These are phyloP conservation scores for Podarcis siculus DNA, from an alignment of 2,797 vertebrate genomes.

Conservation along the genomic window DNA sequence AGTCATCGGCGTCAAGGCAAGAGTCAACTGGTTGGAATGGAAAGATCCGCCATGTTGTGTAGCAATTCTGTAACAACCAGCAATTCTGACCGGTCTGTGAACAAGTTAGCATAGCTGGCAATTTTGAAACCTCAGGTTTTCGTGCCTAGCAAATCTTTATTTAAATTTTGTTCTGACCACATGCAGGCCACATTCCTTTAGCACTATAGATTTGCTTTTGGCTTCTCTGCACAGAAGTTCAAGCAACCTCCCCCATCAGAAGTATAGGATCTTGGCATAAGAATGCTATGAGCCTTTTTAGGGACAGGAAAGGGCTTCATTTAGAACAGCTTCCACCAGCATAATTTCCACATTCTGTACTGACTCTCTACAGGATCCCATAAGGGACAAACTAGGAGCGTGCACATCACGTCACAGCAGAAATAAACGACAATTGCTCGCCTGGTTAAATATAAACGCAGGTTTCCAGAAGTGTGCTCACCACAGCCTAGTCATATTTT, in stretches of 20 bases:
- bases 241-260: constrained; percentile 31
- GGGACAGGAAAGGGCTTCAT: no score
- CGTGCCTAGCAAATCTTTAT: neutral
- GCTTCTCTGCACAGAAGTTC: constrained; percentile 32
- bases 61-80: neutral
- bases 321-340: no score
- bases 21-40: no score
- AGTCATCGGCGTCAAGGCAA: no score
- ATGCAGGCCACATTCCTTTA: constrained; percentile 45
- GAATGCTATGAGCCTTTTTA: no score
- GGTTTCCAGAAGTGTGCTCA: constrained; percentile 52
- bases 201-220: constrained; percentile 40
- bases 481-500: constrained; percentile 50
- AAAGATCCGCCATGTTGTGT: no score
- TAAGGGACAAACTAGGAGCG: no score
- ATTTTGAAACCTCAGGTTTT: no score
- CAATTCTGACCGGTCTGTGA: constrained; percentile 58
- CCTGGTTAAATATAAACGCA: constrained; percentile 67
- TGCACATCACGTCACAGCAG: neutral
- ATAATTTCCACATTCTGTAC: no score
- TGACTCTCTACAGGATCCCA: no score
- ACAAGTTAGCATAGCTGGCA: constrained; percentile 46
- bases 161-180: constrained; percentile 57
- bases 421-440: constrained; percentile 49
- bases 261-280: no score